These are phyloP conservation scores for Micronisus gabar DNA, from an alignment of 2,113 vertebrate species.

Conservation along the genomic window DNA sequence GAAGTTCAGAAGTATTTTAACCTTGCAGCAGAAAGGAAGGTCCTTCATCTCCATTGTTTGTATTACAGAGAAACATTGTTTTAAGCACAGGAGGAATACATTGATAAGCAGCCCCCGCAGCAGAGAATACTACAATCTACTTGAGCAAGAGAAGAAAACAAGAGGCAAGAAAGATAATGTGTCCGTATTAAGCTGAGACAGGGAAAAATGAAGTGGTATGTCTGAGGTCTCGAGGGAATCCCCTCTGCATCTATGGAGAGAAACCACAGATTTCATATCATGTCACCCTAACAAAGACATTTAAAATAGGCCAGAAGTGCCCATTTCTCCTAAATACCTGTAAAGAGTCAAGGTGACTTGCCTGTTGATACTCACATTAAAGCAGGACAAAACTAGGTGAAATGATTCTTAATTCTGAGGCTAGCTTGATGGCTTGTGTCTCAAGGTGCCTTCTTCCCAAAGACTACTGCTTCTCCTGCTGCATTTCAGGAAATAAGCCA, in stretches of 20 bases:
- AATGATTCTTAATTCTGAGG: background rate
- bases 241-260: background rate
- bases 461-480: background rate
- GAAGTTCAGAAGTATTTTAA: background rate
- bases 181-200: background rate
- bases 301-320: background rate
- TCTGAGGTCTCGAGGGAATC: background rate
- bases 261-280: background rate
- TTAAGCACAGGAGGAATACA: background rate
- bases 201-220: background rate
- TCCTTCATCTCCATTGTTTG: background rate
- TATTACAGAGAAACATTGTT: background rate
- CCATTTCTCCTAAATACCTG: background rate
- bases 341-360: background rate
- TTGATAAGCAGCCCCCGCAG: background rate
- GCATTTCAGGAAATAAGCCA: background rate
- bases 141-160: background rate
- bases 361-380: background rate
- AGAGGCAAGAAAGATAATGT: background rate
- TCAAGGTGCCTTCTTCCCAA: background rate
- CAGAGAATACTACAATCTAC: background rate
- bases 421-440: background rate
- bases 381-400: background rate
- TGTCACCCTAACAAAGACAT: background rate
- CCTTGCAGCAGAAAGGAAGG: background rate